Evolutionary conservation across 2,888 invertebrate genomes (phyloP).

Genomic region (Siphlonurus alternatus): DNA sequence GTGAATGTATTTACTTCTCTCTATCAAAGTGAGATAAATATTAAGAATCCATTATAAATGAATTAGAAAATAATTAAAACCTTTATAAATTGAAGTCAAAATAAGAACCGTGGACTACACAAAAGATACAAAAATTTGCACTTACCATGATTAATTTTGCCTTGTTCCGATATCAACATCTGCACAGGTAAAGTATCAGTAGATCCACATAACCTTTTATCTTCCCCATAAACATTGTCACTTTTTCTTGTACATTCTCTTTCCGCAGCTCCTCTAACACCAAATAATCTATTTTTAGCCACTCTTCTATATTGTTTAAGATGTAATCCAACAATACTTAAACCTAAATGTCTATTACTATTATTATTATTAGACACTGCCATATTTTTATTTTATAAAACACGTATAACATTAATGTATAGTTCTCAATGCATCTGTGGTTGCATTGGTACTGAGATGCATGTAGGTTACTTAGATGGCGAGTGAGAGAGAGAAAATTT

Average conservation of each 20-base stretch:
- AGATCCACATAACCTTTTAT: neutral
- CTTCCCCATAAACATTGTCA: neutral
- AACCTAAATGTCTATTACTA: neutral
- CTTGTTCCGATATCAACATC: constrained; percentile 65
- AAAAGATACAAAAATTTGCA: constrained; percentile 20
- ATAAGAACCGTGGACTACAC: too few species aligned
- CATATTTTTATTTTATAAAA: too few species aligned
- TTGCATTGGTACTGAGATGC: neutral
- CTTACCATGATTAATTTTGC: constrained; percentile 61
- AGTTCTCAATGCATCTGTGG: neutral
- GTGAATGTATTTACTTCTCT: too few species aligned
- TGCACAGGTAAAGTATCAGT: constrained; percentile 36
- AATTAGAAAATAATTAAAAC: too few species aligned
- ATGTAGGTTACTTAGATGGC: too few species aligned
- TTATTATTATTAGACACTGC: neutral
- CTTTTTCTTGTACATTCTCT: neutral
- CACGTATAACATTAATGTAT: too few species aligned
- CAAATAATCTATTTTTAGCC: neutral
- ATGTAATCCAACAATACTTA: neutral
- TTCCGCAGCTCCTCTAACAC: neutral
- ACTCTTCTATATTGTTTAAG: neutral
- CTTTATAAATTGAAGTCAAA: too few species aligned
- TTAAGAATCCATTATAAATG: too few species aligned
- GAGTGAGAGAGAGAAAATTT: too few species aligned
- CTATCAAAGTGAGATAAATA: too few species aligned